phyloP scores from a whole-genome alignment of 2,113 vertebrate species.

The Xiphophorus couchianus region DNA sequence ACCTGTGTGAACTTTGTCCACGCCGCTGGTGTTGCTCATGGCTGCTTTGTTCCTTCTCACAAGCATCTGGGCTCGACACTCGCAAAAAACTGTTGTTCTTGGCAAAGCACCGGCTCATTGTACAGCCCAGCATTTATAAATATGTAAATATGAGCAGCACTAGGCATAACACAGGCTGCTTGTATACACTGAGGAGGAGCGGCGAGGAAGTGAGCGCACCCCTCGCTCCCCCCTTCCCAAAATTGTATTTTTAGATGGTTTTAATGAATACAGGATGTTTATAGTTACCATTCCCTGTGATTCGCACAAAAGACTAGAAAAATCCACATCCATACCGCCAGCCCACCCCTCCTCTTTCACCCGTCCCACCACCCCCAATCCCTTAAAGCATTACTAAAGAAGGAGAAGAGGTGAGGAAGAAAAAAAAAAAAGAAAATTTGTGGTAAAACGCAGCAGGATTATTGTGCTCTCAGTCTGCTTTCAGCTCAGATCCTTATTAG shows the following conservation, averaged over 20 bases:
- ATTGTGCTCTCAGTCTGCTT: conserved; percentile 68
- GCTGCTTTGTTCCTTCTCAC: conserved; percentile 70
- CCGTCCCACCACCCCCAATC: conserved; percentile 46
- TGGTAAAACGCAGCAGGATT: conserved; percentile 72
- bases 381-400: conserved; percentile 74
- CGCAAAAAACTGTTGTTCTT: conserved; percentile 79
- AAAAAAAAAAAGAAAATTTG: conserved; percentile 70
- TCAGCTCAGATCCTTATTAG: conserved; percentile 78
- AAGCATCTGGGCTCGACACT: conserved; percentile 70
- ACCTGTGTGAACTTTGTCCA: conserved; percentile 13
- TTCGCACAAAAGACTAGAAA: conserved; percentile 82
- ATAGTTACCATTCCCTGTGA: conserved; percentile 84
- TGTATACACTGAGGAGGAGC: conserved; percentile 70
- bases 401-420: conserved; percentile 51
- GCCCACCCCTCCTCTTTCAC: conserved; percentile 48
- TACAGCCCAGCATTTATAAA: conserved; percentile 82
- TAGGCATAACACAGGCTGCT: conserved; percentile 69
- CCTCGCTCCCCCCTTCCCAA: conserved; percentile 32
- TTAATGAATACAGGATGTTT: conserved; percentile 89
- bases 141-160: conserved; percentile 82
- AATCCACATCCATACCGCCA: conserved; percentile 75
- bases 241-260: conserved; percentile 86
- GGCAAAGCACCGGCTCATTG: conserved; percentile 78
- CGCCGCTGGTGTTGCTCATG: conserved; percentile 54
- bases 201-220: conserved; percentile 72